Conservation (phyloP, 2,113 vertebrate genomes). For the Malurus alboscapulatus region DNA sequence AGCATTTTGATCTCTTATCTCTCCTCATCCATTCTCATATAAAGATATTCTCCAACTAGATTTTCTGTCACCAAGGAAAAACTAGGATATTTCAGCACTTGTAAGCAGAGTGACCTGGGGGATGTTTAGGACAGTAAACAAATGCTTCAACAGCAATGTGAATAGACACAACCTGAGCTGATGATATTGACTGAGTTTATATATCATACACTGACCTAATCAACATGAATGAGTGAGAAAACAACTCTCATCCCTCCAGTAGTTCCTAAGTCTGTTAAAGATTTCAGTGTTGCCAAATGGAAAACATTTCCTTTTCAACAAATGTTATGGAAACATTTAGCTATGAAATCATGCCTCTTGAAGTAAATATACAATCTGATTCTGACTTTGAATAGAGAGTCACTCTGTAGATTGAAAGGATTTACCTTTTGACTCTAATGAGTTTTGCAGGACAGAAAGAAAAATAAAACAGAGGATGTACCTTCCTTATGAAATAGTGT, state of each 20-base stretch:
- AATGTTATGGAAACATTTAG: neutral
- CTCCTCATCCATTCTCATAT: neutral
- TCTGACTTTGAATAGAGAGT: neutral
- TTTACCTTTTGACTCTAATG: neutral
- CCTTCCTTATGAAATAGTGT: neutral
- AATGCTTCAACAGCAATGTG: neutral
- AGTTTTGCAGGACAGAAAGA: neutral
- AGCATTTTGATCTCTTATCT: neutral
- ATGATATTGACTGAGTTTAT: neutral
- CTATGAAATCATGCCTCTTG: neutral
- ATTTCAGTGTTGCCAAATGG: neutral
- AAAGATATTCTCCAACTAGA: neutral
- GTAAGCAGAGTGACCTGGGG: neutral
- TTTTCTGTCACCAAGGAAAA: neutral
- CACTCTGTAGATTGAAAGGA: neutral
- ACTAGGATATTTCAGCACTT: neutral
- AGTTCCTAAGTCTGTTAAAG: neutral
- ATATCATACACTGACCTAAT: neutral
- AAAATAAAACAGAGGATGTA: neutral
- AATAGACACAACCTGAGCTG: neutral
- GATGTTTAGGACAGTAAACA: neutral
- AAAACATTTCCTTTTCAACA: neutral
- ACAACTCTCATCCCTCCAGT: neutral
- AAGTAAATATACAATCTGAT: neutral
- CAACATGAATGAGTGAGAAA: neutral